phyloP scores from a whole-genome alignment of 2,888 invertebrate species.

The Catocala fraxini region DNA sequence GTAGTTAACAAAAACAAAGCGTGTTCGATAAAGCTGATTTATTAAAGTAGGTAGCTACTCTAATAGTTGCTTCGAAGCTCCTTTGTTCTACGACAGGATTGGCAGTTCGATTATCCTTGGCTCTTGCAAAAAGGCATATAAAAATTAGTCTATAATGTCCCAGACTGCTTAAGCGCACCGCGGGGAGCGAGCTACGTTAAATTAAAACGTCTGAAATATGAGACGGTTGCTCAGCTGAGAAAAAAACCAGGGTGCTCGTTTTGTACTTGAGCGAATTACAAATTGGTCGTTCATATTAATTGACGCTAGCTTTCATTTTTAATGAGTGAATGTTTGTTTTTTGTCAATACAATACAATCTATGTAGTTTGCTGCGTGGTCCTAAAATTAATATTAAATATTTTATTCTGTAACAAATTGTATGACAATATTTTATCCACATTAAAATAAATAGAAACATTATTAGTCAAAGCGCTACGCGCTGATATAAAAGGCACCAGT shows the following conservation, averaged over 20 bases:
- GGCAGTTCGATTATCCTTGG: constrained; percentile 85
- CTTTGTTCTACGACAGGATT: constrained; percentile 79
- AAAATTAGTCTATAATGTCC: constrained; percentile 82
- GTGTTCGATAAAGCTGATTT: constrained; percentile 55
- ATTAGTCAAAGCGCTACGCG: constrained; percentile 9
- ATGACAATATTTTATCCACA: not conserved
- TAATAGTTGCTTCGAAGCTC: constrained; percentile 67
- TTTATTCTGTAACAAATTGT: not conserved
- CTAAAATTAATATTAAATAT: too few species aligned
- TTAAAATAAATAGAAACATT: constrained; percentile 10
- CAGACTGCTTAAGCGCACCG: constrained; percentile 81
- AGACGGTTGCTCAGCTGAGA: constrained; percentile 63
- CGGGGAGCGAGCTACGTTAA: constrained; percentile 70
- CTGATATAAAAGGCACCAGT: constrained; percentile 14
- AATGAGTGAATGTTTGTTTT: not conserved
- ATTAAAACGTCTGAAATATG: constrained; percentile 78
- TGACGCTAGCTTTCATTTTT: not conserved
- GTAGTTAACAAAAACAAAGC: constrained; percentile 32
- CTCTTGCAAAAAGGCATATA: constrained; percentile 79
- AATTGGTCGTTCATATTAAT: constrained; percentile 28
- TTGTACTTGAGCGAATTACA: constrained; percentile 24
- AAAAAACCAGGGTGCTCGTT: constrained; percentile 62
- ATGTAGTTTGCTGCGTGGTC: not conserved
- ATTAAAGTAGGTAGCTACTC: constrained; percentile 65
- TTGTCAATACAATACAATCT: not conserved